These are phyloP conservation scores for Cactoblastis cactorum DNA, from an alignment of 2,888 invertebrate species.

Conservation along the genomic window DNA sequence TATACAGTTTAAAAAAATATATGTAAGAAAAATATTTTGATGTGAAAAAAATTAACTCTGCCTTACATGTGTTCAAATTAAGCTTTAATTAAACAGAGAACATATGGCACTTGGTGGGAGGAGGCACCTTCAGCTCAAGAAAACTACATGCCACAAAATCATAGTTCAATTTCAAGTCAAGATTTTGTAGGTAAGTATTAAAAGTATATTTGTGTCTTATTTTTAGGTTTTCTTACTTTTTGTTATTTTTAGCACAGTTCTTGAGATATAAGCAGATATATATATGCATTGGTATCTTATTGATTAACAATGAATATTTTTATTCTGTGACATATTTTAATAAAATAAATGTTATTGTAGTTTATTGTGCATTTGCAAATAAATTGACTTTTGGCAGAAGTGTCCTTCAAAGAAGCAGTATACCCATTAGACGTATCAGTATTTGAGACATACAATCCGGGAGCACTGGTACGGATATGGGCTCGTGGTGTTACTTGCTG, in stretches of 20 bases:
- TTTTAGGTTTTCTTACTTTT: no score
- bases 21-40: no score
- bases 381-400: conserved; percentile 70
- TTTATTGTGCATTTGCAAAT: conserved; percentile 35
- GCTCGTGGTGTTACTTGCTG: conserved; percentile 80
- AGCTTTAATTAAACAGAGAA: conserved; percentile 77
- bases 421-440: conserved; percentile 85
- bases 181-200: conserved; percentile 87
- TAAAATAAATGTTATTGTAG: no score
- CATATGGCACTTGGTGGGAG: conserved; percentile 92
- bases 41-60: no score
- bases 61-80: no score
- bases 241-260: no score
- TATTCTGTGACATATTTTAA: no score
- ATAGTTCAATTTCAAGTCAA: conserved; percentile 82
- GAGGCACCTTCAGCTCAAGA: conserved; percentile 84
- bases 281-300: no score
- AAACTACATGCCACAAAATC: conserved; percentile 87
- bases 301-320: no score
- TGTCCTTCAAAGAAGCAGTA: conserved; percentile 83
- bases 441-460: conserved; percentile 93
- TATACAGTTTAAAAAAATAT: no score
- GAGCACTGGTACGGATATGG: conserved; percentile 90
- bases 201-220: no score
- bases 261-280: no score